A percentile compares a stretch with the other conserved stretches of the same genome.
Conservation (phyloP, 2,113 vertebrate species). For the Sigmodon hispidus region DNA sequence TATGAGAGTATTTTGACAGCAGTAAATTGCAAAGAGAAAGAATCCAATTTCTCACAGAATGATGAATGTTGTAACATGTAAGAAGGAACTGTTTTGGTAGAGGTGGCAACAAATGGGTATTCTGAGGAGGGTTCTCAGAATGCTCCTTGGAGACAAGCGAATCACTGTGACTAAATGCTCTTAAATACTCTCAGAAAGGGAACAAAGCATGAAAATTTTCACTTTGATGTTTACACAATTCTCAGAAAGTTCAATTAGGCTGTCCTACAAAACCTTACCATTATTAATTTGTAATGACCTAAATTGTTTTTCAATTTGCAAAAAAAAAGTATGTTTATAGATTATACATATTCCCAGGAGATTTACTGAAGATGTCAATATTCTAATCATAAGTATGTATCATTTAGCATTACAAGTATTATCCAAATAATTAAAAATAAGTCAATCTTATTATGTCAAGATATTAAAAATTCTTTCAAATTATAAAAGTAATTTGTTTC, state of each 20-base stretch:
- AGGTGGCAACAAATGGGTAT: rapidly evolving
- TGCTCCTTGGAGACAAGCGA: background rate
- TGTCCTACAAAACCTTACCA: background rate
- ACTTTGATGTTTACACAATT: background rate
- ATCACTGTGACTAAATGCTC: background rate
- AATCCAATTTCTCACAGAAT: background rate
- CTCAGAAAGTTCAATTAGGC: background rate
- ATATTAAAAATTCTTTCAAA: background rate
- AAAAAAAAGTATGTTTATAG: background rate
- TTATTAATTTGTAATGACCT: background rate
- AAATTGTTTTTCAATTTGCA: background rate
- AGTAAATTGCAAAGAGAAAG: background rate
- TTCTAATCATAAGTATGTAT: background rate
- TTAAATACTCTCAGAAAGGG: background rate
- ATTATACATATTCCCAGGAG: background rate
- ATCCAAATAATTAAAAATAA: background rate
- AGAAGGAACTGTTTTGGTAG: background rate
- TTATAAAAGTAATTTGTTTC: background rate
- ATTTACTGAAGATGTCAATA: background rate
- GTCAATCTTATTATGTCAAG: background rate
- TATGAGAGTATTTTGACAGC: background rate
- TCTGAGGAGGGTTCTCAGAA: background rate
- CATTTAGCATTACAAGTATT: background rate
- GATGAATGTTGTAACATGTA: background rate
- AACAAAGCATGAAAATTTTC: background rate